phyloP scores from a whole-genome alignment of 1,140 invertebrate species.

The Asobara japonica region DNA sequence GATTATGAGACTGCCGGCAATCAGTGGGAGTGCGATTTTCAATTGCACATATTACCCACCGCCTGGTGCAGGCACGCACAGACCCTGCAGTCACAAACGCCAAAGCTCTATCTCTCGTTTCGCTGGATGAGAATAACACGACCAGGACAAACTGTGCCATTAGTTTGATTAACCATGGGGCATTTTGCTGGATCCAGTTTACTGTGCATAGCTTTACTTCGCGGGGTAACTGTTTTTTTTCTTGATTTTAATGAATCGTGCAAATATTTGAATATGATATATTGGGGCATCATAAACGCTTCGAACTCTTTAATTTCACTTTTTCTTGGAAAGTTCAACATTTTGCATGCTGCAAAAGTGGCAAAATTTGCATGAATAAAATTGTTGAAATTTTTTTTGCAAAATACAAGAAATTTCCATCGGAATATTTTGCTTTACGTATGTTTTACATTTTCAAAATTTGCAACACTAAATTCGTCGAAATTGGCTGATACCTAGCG shows the following conservation, averaged over 20 bases:
- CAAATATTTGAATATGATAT: too few species aligned
- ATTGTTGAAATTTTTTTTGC: too few species aligned
- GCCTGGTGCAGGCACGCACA: neutral
- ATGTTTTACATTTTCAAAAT: too few species aligned
- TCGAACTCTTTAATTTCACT: too few species aligned
- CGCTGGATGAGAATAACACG: neutral
- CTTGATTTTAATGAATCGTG: too few species aligned
- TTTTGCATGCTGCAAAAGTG: too few species aligned
- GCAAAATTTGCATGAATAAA: too few species aligned
- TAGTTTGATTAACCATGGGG: constrained; percentile 12
- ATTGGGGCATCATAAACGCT: too few species aligned
- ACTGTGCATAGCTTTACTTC: neutral
- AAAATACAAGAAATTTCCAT: too few species aligned
- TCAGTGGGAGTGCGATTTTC: constrained; percentile 8
- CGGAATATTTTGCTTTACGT: too few species aligned
- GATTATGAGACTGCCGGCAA: constrained; percentile 6
- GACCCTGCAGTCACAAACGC: neutral
- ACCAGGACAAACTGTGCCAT: constrained; percentile 12
- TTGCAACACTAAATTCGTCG: neutral
- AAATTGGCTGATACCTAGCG: neutral
- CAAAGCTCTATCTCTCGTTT: neutral
- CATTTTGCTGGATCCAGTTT: neutral
- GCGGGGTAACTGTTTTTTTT: too few species aligned
- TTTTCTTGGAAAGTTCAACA: too few species aligned
- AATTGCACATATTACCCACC: constrained; percentile 8